These are phyloP conservation scores for Thamnophis elegans DNA, from an alignment of 2,797 vertebrate species.

Conservation along the genomic window DNA sequence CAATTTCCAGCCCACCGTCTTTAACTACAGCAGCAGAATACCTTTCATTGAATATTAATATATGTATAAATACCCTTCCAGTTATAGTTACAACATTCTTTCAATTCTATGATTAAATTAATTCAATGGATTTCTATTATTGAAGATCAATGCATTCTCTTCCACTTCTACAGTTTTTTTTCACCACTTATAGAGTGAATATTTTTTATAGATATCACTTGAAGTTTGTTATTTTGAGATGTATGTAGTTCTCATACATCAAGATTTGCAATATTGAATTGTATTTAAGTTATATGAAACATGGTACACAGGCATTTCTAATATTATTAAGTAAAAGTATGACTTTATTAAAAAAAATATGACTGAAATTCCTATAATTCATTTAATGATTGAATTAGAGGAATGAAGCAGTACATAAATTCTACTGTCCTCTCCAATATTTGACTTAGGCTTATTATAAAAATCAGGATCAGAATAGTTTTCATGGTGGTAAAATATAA, in stretches of 20 bases:
- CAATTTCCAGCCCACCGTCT: background rate
- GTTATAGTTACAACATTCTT: background rate
- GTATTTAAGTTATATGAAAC: background rate
- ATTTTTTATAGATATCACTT: background rate
- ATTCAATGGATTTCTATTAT: background rate
- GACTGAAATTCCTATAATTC: no score
- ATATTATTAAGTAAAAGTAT: background rate
- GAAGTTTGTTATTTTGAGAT: background rate
- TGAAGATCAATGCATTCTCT: background rate
- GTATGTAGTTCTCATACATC: background rate
- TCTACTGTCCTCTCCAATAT: background rate
- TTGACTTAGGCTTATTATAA: background rate
- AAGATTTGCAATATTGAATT: background rate
- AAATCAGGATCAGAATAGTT: background rate
- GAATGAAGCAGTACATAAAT: background rate
- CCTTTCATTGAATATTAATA: background rate
- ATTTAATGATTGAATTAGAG: background rate
- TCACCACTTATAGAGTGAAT: background rate
- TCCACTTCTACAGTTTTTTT: background rate
- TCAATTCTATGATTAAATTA: background rate
- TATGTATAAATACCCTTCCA: background rate
- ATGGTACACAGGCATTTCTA: background rate
- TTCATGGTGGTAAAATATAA: background rate
- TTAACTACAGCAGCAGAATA: background rate
- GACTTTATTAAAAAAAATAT: background rate